Base-by-base conservation (phyloP, 2,888 invertebrate genomes). In the Heteropelma amictum region DNA sequence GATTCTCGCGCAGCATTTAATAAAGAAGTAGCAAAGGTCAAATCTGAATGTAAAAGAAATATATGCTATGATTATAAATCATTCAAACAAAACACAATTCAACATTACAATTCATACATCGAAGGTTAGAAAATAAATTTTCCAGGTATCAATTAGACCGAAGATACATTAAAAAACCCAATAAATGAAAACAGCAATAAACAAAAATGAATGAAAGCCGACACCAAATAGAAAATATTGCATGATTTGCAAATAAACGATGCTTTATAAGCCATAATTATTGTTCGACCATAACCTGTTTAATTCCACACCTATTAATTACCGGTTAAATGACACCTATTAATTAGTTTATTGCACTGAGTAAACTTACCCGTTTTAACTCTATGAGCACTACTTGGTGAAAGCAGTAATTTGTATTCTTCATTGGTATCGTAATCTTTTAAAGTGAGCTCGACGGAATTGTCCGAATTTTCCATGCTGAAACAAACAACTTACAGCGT, bases 121-220 rank as follows among this genome's bases (percentile, higher is more conserved):
- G 42, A 42, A 42, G 42, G 19, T 42, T 42, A 42, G 42, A 42
- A 42, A 42, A 42, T 42, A 42, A 42, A 42, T 42, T 42, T 42
- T 42, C 42, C 42, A 42, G 42, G 42, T 42, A 42, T 42, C 42
- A 42, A 42, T 42, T 42, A 17, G 42, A 42, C 42, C 42, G 42
- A 42, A 42, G 17, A 42, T 42, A 42, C 19, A 42, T 42, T 42
- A 14, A 30, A 51, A 51, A 51, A 28, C 7, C 26, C 23, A 51
- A 30, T 51, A 51, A 30, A 51, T 30, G 14, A 30, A 51, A 51
- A 51, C 51, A 51, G 51, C 26, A 51, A 51, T 51, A 23, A 51
- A 30, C 26, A 51, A 51, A 51, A 30, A 30, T 30, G 14, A 30
- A 51, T 51, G 14, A 51, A 30, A 30, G 26, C 26, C 30, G 26